Evolutionary conservation across 92 coral and sea anemone genomes (phyloP).

Genomic region (Pocillopora grandis): DNA sequence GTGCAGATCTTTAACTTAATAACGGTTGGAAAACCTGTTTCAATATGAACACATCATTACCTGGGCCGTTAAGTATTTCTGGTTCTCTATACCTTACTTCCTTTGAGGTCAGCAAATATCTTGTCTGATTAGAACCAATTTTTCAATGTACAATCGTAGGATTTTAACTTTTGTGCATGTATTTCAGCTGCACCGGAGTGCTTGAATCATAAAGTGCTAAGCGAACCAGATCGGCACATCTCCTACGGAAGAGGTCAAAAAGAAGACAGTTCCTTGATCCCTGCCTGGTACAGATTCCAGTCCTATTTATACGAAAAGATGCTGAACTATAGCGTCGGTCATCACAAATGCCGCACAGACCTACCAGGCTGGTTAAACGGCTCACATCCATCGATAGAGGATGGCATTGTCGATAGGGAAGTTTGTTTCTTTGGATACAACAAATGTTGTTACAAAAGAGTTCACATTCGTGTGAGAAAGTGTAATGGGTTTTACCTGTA

Average conservation of each 20-base stretch:
- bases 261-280: background rate
- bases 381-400: background rate
- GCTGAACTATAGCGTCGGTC: background rate
- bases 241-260: slow-evolving; percentile 11
- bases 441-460: slow-evolving; percentile 1
- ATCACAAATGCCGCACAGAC: slow-evolving; percentile 9
- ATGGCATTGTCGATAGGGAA: slow-evolving; percentile 5
- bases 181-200: background rate
- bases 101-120: no score
- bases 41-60: no score
- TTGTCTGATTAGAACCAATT: no score
- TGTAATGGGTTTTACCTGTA: slow-evolving; percentile 17
- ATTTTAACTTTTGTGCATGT: background rate
- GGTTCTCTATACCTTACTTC: no score
- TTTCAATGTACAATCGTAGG: background rate
- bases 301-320: slow-evolving; percentile 6
- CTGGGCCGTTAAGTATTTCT: no score
- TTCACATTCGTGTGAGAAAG: slow-evolving; percentile 16
- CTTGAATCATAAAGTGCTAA: background rate
- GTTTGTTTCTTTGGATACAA: background rate
- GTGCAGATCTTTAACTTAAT: no score
- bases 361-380: slow-evolving; percentile 11
- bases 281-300: slow-evolving; percentile 27
- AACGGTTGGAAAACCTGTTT: no score
- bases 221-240: background rate